Base-by-base conservation (phyloP, 2,888 invertebrate species). In the Celastrina argiolus region DNA sequence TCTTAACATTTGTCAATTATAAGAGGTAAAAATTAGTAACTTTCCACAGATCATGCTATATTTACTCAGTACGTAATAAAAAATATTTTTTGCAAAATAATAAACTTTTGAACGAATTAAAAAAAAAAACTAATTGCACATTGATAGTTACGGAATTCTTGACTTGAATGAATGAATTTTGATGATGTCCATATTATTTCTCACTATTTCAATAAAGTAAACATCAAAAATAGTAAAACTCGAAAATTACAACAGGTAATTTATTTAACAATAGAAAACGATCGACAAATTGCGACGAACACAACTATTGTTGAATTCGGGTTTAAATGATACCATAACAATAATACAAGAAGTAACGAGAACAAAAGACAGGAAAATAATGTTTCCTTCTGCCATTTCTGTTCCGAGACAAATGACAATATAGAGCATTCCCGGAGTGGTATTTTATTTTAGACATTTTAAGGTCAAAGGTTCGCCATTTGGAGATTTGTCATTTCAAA, bases 361-460 rank as follows among this genome's bases (percentile, higher is more conserved):
- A 58, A 58, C 58, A 58, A 58, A 61, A 61, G 61, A 39, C 61
- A 61, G 39, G 61, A 61, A 61, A 61, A 39, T 61, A 61, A 61
- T 61, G 39, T 61, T 61, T 22, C 36, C 61, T 16, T 36, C 61
- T 61, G 7, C 36, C 36, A 61, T 36, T 61, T 61, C 59, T 34
- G 34, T 59, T 31, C n/a, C 16, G 51, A 16, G 61, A 61, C 61
- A 61, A 61, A 39, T 61, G 39, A 61, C 39, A 61, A 61, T 39
- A 61, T 39, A 61, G 39, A 39, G 61, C 22, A 39, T 36, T 61
- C 22, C 36, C 39, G 61, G 26, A 61, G 14, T 39, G 36, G 36
- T 39, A 58, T 22, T 36, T 22, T 61, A 61, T 61, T 61, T 59
- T 39, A 61, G 14, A 61, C 34, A 59, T 34, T 59, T 59, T 34